These are phyloP conservation scores for Rhadina sibilatrix DNA, from an alignment of 2,113 vertebrate genomes.

Conservation along the genomic window DNA sequence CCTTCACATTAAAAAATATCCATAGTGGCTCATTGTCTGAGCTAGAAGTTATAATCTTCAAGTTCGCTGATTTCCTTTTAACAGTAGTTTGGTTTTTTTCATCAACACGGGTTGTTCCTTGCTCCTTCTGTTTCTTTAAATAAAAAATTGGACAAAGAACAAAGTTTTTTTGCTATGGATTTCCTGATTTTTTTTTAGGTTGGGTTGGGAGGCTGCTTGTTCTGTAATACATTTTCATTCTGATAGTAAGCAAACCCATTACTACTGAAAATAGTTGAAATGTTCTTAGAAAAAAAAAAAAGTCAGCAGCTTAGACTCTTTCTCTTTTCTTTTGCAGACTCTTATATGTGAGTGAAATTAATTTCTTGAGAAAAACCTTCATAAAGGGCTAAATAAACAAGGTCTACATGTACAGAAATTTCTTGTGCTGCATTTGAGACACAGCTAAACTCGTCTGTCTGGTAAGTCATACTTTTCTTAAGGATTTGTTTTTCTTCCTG, in stretches of 20 bases:
- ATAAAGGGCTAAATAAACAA: conserved; percentile 71
- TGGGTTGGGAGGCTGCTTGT: neutral
- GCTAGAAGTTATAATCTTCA: neutral
- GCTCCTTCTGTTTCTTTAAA: conserved; percentile 55
- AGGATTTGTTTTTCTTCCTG: conserved; percentile 20
- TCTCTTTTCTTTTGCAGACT: conserved; percentile 70
- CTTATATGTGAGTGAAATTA: conserved; percentile 69
- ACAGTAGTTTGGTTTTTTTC: neutral
- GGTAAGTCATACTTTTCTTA: conserved; percentile 74
- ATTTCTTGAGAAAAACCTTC: conserved; percentile 68
- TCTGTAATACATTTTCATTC: conserved; percentile 47
- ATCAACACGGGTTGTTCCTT: neutral
- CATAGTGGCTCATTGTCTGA: neutral
- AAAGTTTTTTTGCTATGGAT: conserved; percentile 44
- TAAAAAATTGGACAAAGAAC: conserved; percentile 60
- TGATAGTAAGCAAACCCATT: conserved; percentile 69
- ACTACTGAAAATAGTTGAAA: conserved; percentile 89
- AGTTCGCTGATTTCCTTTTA: neutral
- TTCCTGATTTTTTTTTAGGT: conserved; percentile 45
- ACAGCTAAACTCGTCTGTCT: conserved; percentile 49
- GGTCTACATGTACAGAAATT: conserved; percentile 38
- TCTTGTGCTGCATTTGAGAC: conserved; percentile 48
- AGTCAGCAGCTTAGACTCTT: conserved; percentile 76
- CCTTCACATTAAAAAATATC: neutral
- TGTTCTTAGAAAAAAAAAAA: conserved; percentile 72